Base-by-base conservation (phyloP, 2,113 vertebrate species). In the Epinephelus lanceolatus region DNA sequence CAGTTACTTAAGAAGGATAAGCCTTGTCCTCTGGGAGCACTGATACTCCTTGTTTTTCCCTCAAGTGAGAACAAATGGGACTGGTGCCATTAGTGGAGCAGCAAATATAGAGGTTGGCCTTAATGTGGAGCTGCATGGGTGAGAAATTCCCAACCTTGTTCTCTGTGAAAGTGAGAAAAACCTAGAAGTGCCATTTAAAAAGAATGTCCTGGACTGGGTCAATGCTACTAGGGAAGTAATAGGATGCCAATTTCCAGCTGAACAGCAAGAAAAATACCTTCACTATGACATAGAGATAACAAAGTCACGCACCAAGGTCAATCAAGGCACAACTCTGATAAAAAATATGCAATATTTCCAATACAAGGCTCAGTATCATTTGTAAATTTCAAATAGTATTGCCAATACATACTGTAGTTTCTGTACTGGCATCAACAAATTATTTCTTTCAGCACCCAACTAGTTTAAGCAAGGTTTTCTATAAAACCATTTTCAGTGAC, bases 21-120 rank as follows among this genome's bases (percentile, higher is more conserved):
- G 66, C 25, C 59, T 63, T 0, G 23, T 89, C 91, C 72, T 5
- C 30, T 61, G 82, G 86, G 89, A 89, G 52, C 61, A 49, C 49
- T 9, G 66, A 90, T 45, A 61, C 75, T 78, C 56, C 55, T 74
- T 4, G 3, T 62, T 55, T 84, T 52, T 53, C 57, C 63, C 72
- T 61, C 49, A 60, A 81, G 83, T 73, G 63, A 90, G 79, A 82
- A 73, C 57, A 84, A 89, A 81, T 86, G 55, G 78, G 45, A 76
- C 69, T 27, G 72, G 61, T 65, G 76, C 81, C 73, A 76, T 92
- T 88, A 90, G 73, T 18, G 18, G 23, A 55, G 75, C 62, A 74
- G 78, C 69, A 88, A 82, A 87, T 78, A 90, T 62, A 62, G 77
- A 85, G 70, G 69, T 53, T 89, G 87, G 4, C 83, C 86, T 90